phyloP scores from a whole-genome alignment of 2,888 invertebrate species.

The Chymomyza procnemis region DNA sequence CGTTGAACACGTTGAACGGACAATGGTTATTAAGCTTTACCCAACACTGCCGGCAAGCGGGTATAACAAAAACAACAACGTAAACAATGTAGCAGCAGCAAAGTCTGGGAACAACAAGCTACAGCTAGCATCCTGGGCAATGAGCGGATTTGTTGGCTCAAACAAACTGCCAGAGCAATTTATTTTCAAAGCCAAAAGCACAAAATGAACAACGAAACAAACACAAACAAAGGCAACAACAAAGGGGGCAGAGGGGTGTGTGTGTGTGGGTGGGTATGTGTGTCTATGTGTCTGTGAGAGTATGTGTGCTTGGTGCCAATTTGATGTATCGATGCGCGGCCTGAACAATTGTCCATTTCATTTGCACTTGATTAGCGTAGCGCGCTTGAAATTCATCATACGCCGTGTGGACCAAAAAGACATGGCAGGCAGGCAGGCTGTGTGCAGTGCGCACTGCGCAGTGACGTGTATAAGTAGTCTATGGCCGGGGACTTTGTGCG shows the following conservation, averaged over 20 bases:
- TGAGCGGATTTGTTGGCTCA: constrained; percentile 66
- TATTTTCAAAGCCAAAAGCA: constrained; percentile 57
- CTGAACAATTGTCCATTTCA: constrained; percentile 68
- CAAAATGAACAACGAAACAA: constrained; percentile 51
- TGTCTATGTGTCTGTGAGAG: constrained; percentile 25
- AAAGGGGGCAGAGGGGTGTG: constrained; percentile 17
- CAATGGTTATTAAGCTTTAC: constrained; percentile 65
- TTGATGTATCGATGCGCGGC: constrained; percentile 66
- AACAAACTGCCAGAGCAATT: constrained; percentile 57
- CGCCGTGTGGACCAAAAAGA: constrained; percentile 36
- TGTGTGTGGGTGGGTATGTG: constrained; percentile 12
- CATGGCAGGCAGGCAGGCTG: too few relatives aligned
- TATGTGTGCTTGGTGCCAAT: constrained; percentile 49
- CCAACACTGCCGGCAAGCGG: constrained; percentile 15
- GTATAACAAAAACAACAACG: constrained; percentile 30
- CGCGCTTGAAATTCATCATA: constrained; percentile 64
- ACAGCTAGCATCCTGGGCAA: constrained; percentile 37
- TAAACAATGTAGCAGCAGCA: constrained; percentile 39
- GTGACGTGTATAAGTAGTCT: too few relatives aligned
- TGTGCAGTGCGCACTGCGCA: not conserved
- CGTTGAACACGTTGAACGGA: constrained; percentile 56
- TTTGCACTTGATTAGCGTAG: constrained; percentile 68
- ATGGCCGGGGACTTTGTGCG: too few relatives aligned
- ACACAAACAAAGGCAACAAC: constrained; percentile 4
- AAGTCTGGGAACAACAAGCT: constrained; percentile 31